phyloP scores from a whole-genome alignment of 1,140 invertebrate genomes.

The Meloidogyne exigua region DNA sequence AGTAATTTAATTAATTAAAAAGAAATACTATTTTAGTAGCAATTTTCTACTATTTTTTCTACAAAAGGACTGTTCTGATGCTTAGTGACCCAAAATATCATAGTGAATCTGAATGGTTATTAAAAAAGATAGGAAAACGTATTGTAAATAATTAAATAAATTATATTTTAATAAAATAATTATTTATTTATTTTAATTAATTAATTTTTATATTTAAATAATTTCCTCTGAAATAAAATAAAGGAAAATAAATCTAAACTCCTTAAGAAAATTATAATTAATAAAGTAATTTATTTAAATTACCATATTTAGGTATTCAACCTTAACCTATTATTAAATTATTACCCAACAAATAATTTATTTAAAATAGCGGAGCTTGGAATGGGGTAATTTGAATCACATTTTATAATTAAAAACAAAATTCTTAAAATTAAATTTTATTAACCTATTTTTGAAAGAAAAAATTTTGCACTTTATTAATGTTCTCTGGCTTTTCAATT shows the following conservation, averaged over 20 bases:
- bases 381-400: too few relatives aligned
- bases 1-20: not conserved
- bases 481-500: not conserved
- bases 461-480: not conserved
- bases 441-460: not conserved
- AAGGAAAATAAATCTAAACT: too few relatives aligned
- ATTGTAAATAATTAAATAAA: not conserved
- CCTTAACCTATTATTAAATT: too few relatives aligned
- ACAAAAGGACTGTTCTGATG: conserved; percentile 67
- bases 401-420: too few relatives aligned
- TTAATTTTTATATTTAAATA: not conserved
- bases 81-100: conserved; percentile 67
- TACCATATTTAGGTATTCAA: too few relatives aligned
- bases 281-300: too few relatives aligned
- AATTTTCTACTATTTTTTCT: conserved; percentile 68
- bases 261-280: too few relatives aligned
- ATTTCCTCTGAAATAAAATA: too few relatives aligned
- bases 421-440: too few relatives aligned
- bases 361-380: too few relatives aligned
- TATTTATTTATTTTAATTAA: not conserved
- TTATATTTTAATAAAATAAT: too few relatives aligned
- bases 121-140: conserved; percentile 61
- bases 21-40: conserved; percentile 60
- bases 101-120: conserved; percentile 66
- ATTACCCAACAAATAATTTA: too few relatives aligned